Percentiles rank a stretch among this genome's conserved stretches.
These are phyloP conservation scores for Chaetodon auriga DNA, from an alignment of 2,113 vertebrate genomes.

Conservation along the genomic window DNA sequence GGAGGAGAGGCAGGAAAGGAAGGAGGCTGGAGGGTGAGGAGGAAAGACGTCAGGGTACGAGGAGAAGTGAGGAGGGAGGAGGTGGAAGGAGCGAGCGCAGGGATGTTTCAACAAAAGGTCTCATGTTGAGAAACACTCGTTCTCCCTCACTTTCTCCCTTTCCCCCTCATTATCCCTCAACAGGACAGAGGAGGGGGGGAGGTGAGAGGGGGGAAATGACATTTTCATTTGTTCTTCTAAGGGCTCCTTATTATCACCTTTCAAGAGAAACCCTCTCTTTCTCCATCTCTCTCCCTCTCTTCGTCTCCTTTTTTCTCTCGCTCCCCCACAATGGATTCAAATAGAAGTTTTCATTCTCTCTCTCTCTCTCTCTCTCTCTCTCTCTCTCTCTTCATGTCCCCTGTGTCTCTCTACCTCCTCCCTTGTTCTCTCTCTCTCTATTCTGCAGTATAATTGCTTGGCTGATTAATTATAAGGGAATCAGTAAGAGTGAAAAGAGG, in stretches of 20 bases:
- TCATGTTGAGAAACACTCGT: constrained; percentile 75
- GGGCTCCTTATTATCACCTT: constrained; percentile 83
- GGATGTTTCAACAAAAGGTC: constrained; percentile 76
- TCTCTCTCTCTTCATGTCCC: background rate
- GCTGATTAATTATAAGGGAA: constrained; percentile 84
- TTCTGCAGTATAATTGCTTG: constrained; percentile 79
- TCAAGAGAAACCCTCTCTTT: constrained; percentile 68
- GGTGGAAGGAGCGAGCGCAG: constrained; percentile 23
- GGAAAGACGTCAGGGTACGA: constrained; percentile 40
- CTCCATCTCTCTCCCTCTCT: constrained; percentile 19
- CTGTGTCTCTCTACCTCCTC: constrained; percentile 3
- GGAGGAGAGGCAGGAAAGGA: constrained; percentile 1
- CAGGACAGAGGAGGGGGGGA: constrained; percentile 42
- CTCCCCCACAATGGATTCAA: constrained; percentile 55
- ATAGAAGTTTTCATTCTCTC: constrained; percentile 55
- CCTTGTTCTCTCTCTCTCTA: constrained; percentile 31
- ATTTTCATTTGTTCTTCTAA: constrained; percentile 83
- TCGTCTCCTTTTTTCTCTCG: background rate
- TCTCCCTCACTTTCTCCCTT: constrained; percentile 64
- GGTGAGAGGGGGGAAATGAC: constrained; percentile 53
- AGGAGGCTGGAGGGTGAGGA: constrained; percentile 31
- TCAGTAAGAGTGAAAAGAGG: constrained; percentile 76
- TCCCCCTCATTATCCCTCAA: constrained; percentile 75
- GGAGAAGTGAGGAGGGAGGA: constrained; percentile 14
- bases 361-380: constrained; percentile 30